Conservation (phyloP, 2,888 invertebrate species). For the Aphidoletes aphidimyza region DNA sequence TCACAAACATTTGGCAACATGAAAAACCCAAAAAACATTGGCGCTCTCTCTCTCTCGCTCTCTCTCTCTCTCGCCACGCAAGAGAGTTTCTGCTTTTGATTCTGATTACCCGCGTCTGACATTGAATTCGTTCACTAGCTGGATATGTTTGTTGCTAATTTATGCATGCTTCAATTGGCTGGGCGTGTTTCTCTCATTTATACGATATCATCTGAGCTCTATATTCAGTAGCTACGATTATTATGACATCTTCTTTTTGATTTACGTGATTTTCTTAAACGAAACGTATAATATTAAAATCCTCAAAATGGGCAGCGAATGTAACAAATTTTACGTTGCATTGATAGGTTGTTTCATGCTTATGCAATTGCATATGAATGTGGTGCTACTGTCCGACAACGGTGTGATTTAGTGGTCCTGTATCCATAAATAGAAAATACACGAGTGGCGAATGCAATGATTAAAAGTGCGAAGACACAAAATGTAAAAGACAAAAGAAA, state of each 20-base stretch:
- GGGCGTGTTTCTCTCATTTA: slow-evolving; percentile 31
- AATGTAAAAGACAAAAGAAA: neutral
- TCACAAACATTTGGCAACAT: neutral
- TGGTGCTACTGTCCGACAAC: too few relatives aligned
- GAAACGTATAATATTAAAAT: too few relatives aligned
- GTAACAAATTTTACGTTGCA: too few relatives aligned
- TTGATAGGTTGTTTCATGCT: neutral
- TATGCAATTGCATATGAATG: too few relatives aligned
- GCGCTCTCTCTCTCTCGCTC: too few relatives aligned
- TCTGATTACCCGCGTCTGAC: too few relatives aligned
- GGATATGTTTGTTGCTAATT: neutral
- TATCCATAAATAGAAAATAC: too few relatives aligned
- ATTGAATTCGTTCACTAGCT: neutral
- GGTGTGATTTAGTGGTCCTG: too few relatives aligned
- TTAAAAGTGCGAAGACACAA: neutral
- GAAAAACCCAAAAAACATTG: neutral
- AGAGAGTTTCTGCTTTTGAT: too few relatives aligned
- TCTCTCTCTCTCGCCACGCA: neutral
- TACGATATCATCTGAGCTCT: neutral
- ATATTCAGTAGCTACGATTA: neutral
- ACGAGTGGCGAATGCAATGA: neutral
- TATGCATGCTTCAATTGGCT: neutral
- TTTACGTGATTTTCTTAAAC: neutral
- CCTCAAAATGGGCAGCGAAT: too few relatives aligned
- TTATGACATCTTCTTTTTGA: neutral